Percentiles rank a stretch among this genome's conserved stretches.
Conservation (phyloP, 2,797 vertebrate species). For the Hephaestus fuliginosus region DNA sequence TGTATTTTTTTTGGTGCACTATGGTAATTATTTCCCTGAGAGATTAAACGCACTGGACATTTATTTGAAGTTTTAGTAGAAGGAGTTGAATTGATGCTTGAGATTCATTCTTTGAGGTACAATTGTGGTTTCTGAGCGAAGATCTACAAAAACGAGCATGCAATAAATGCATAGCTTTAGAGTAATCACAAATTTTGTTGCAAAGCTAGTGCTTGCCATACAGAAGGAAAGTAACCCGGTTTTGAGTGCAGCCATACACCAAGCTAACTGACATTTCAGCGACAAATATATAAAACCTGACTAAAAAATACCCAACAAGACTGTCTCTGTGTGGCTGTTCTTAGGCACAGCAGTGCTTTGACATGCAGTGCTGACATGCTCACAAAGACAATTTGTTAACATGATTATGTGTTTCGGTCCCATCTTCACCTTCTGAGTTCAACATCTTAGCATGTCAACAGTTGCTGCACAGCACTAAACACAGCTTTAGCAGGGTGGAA, state of each 20-base stretch:
- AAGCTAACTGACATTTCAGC: background rate
- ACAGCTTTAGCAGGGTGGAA: background rate
- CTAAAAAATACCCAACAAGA: no score
- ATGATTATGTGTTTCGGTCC: no score
- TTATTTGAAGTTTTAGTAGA: constrained; percentile 34
- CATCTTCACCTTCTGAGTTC: background rate
- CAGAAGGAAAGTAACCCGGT: background rate
- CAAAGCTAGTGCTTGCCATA: background rate
- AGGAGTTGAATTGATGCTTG: background rate
- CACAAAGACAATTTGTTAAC: no score
- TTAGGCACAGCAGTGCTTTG: no score
- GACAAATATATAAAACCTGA: no score
- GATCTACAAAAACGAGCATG: background rate
- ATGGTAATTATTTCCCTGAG: constrained; percentile 40
- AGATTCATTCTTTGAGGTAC: background rate
- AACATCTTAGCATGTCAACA: no score
- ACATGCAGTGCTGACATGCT: no score
- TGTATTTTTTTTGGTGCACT: constrained; percentile 26
- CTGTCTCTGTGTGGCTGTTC: no score
- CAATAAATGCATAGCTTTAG: background rate
- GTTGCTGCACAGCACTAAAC: no score
- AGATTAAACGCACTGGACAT: constrained; percentile 21
- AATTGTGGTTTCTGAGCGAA: background rate
- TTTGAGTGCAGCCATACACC: background rate
- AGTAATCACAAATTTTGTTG: background rate